Evolutionary conservation across 92 coral and sea anemone genomes (phyloP).

Genomic region (Porites divaricata): DNA sequence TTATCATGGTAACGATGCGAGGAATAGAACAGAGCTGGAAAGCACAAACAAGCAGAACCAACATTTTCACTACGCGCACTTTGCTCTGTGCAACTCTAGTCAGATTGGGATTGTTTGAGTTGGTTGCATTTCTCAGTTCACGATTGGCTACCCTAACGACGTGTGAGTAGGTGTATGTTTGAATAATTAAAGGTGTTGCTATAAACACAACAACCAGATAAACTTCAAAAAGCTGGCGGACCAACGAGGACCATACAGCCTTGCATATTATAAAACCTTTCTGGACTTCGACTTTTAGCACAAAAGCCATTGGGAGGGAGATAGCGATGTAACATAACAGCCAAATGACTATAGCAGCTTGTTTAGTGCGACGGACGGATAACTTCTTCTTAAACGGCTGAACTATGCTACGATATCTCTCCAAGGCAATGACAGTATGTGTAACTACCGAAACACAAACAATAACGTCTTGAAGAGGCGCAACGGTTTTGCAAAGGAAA

Average conservation of each 20-base stretch:
- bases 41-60: constrained; percentile 63
- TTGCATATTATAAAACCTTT: constrained; percentile 7
- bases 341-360: constrained; percentile 50
- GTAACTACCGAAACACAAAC: constrained; percentile 74
- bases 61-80: constrained; percentile 68
- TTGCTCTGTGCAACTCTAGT: constrained; percentile 53
- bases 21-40: constrained; percentile 81
- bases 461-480: constrained; percentile 76
- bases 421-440: constrained; percentile 81
- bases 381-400: constrained; percentile 62
- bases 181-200: constrained; percentile 56
- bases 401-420: constrained; percentile 71
- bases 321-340: constrained; percentile 44
- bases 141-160: constrained; percentile 52
- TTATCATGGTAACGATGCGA: constrained; percentile 68
- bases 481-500: constrained; percentile 70
- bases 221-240: constrained; percentile 59
- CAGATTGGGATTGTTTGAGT: constrained; percentile 12
- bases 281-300: constrained; percentile 9
- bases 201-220: constrained; percentile 69
- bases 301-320: constrained; percentile 61
- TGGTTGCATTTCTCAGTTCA: constrained; percentile 26
- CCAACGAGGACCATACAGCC: constrained; percentile 30
- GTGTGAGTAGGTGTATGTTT: constrained; percentile 56
- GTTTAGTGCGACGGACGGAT: constrained; percentile 51